Conservation (phyloP, 2,113 vertebrate genomes). For the Thinocorus orbignyianus region DNA sequence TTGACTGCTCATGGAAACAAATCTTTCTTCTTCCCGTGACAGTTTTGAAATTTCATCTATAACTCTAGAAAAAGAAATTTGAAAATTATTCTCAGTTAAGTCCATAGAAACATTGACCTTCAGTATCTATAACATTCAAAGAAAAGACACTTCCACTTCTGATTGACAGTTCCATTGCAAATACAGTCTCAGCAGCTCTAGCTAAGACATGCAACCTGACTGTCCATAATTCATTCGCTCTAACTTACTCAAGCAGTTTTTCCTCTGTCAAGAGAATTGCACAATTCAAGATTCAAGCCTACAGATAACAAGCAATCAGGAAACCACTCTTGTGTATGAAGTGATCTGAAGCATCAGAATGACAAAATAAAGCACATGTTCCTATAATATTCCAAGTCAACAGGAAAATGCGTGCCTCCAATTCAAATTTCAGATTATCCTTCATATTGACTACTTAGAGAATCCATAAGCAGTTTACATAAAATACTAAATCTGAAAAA, state of each 20-base stretch:
- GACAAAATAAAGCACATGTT: neutral
- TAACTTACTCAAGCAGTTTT: neutral
- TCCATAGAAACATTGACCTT: neutral
- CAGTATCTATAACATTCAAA: neutral
- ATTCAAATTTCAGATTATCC: neutral
- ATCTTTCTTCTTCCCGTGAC: neutral
- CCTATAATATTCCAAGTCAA: neutral
- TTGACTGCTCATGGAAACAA: neutral
- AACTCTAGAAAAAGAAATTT: neutral
- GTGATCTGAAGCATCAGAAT: neutral
- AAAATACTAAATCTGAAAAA: neutral
- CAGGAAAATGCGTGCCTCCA: neutral
- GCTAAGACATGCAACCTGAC: neutral
- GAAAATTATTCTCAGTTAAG: slow-evolving; percentile 9
- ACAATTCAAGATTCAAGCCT: neutral
- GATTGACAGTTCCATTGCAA: slow-evolving; percentile 25
- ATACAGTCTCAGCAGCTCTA: neutral
- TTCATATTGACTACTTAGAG: neutral
- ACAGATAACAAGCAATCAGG: neutral
- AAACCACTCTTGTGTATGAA: neutral
- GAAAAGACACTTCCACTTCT: slow-evolving; percentile 1
- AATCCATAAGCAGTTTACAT: neutral
- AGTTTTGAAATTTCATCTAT: slow-evolving; percentile 1
- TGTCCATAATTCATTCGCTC: neutral
- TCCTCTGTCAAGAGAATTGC: neutral